Evolutionary conservation across 2,797 vertebrate genomes (phyloP).

Genomic region (Myotis vivesi): DNA sequence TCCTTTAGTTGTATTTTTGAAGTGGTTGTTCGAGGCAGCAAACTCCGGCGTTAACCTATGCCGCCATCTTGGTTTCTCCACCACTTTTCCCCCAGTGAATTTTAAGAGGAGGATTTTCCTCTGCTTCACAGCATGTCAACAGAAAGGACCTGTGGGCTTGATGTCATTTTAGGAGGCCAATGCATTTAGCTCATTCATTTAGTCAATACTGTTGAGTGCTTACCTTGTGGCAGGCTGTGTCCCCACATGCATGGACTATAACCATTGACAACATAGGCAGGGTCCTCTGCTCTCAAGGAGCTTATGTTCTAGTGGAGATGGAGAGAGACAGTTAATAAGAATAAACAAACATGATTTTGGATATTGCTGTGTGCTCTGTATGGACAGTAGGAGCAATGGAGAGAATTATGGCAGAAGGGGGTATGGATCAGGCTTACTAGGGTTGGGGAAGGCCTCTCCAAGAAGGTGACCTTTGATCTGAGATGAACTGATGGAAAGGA

Average conservation of each 20-base stretch:
- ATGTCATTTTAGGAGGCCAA: background rate
- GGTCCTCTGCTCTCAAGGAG: background rate
- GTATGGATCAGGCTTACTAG: background rate
- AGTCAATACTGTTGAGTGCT: background rate
- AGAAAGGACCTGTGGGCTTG: background rate
- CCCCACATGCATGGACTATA: background rate
- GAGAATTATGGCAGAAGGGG: background rate
- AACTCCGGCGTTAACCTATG: no score
- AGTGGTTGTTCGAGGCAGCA: no score
- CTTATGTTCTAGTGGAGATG: background rate
- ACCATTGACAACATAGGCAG: background rate
- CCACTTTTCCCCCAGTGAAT: background rate
- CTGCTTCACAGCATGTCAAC: background rate
- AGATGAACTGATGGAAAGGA: background rate
- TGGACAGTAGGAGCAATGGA: background rate
- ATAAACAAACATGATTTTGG: background rate
- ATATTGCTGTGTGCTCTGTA: background rate
- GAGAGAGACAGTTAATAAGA: background rate
- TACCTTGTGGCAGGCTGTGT: background rate
- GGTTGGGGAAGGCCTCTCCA: background rate
- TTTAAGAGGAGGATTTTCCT: constrained; percentile 7
- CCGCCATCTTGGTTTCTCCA: no score
- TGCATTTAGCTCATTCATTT: background rate
- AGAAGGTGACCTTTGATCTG: background rate
- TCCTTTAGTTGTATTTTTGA: no score